These are phyloP conservation scores for Iselma pallidipennis DNA, from an alignment of 2,888 invertebrate genomes.

Conservation along the genomic window DNA sequence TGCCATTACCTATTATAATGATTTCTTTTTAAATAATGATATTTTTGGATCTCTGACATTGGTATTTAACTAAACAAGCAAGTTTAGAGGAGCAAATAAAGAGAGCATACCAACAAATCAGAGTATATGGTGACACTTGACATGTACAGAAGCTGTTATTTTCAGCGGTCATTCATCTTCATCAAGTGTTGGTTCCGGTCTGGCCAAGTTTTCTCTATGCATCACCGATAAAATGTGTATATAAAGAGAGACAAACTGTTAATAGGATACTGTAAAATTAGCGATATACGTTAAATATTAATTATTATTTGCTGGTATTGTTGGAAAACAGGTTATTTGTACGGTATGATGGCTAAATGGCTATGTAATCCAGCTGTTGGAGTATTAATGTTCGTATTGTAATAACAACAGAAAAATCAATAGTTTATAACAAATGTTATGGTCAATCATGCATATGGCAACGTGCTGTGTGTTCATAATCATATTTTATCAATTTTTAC, in stretches of 20 bases:
- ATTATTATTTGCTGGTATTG: too few relatives aligned
- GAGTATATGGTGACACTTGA: conserved; percentile 13
- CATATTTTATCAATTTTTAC: too few relatives aligned
- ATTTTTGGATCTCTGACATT: not conserved
- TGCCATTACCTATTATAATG: too few relatives aligned
- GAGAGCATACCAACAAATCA: conserved; percentile 15
- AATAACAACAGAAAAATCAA: too few relatives aligned
- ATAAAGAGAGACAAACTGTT: too few relatives aligned
- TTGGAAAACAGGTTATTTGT: too few relatives aligned
- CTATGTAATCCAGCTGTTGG: too few relatives aligned
- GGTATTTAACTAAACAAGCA: conserved; percentile 13
- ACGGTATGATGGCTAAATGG: too few relatives aligned
- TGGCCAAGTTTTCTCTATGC: not conserved
- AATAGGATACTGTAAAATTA: too few relatives aligned
- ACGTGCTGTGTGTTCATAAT: not conserved
- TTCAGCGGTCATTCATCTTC: conserved; percentile 25
- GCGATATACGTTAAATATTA: too few relatives aligned
- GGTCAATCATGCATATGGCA: not conserved
- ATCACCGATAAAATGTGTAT: not conserved
- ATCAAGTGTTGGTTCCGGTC: conserved; percentile 9
- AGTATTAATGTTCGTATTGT: too few relatives aligned
- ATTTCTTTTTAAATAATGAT: too few relatives aligned
- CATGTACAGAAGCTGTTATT: conserved; percentile 20
- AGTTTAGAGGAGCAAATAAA: conserved; percentile 17
- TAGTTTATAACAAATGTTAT: not conserved